Evolutionary conservation across 2,888 invertebrate genomes (phyloP).

Genomic region (Taphrorychus bicolor): DNA sequence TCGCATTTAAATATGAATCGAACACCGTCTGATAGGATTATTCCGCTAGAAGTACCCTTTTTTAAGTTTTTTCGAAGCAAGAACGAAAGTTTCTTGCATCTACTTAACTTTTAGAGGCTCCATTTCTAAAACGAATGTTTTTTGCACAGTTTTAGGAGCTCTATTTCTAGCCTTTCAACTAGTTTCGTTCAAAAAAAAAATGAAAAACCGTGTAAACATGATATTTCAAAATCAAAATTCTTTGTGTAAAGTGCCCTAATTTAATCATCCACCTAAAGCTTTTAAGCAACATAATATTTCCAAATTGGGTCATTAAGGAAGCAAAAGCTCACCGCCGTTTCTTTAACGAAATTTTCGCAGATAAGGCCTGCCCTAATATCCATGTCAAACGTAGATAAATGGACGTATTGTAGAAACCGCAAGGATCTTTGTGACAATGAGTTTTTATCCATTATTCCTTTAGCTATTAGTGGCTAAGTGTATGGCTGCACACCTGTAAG

Average conservation of each 20-base stretch:
- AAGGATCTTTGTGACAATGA: slow-evolving; percentile 13
- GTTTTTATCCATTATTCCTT: slow-evolving; percentile 2
- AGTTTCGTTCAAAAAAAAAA: no score
- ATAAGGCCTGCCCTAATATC: slow-evolving; percentile 24
- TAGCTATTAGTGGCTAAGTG: slow-evolving; percentile 9
- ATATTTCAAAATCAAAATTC: no score
- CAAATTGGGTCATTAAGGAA: slow-evolving; percentile 19
- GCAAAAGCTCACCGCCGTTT: slow-evolving; percentile 13
- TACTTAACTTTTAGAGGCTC: no score
- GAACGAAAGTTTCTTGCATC: neutral
- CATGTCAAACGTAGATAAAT: slow-evolving; percentile 25
- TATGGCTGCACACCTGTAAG: neutral
- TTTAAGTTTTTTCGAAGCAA: neutral
- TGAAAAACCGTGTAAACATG: no score
- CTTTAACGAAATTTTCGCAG: slow-evolving; percentile 17
- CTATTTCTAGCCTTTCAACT: no score
- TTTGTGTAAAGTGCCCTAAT: neutral
- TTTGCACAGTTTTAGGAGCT: no score
- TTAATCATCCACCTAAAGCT: neutral
- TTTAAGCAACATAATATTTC: slow-evolving; percentile 4
- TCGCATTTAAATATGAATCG: slow-evolving; percentile 2
- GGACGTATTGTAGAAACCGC: slow-evolving; percentile 17
- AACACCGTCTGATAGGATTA: slow-evolving; percentile 21
- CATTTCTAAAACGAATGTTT: no score
- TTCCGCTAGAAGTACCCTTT: neutral